Evolutionary conservation across 2,797 vertebrate genomes (phyloP), one percentile per base, ranked within the genome.

Genomic region (Parauchenoglanis punctatus): DNA sequence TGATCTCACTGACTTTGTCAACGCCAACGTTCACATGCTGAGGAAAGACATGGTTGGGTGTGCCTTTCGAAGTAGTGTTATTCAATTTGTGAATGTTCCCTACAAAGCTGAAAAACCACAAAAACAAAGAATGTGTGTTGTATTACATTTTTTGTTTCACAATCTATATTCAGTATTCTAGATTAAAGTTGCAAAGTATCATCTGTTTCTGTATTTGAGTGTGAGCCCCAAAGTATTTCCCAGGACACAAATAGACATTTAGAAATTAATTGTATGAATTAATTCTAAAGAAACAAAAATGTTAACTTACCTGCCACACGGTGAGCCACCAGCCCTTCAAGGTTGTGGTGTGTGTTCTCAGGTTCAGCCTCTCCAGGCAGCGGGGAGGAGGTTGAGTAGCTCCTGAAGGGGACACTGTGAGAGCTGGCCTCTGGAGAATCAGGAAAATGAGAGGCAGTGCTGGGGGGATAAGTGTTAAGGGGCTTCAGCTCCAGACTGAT

Each of bases 281-380:
- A 31, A 58, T 56, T 44, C 18, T 78, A 81, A 2, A 63, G 23
- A 81, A 63, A 46, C 12, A 54, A 58, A 49, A 35, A 56, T 35
- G 25, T 83, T 15, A 83, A 89, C 94, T 96, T 97, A 99, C 99
- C 99, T 95, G 99, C 99, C 83, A 99, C 96, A 89, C 99, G 96
- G 83, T 99, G 97, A 86, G 98, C 98, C 90, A 99, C 99, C 90
- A 99, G 95, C 70, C 99, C 99, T 91, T 98, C 97, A 88, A 99
- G 93, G 81, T 96, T 97, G 94, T 98, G 96, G 15, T 95, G 95
- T 17, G 96, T 96, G 73, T 97, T 96, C 85, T 97, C 97, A 0
- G 95, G 93, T 0, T 96, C 96, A 63, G 88, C 91, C 5, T 96
- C 96, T 94, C 94, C 96, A 72, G 94, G 93, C 75, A 95, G 92